Evolutionary conservation across 2,888 invertebrate genomes (phyloP).

Genomic region (Cerastis leucographa): DNA sequence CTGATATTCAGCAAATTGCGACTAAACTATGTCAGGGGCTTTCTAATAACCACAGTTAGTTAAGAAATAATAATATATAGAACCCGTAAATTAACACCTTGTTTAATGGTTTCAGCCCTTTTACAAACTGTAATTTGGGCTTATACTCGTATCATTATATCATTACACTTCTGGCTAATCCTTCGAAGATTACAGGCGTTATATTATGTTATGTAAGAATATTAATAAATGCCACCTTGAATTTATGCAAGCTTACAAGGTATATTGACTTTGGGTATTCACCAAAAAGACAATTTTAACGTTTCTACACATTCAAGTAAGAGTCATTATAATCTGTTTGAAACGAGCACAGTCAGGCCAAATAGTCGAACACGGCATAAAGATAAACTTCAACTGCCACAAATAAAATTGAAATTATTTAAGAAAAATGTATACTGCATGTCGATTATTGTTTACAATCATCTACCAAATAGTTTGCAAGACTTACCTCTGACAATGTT

Average conservation of each 20-base stretch:
- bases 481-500: too few relatives aligned
- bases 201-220: background rate
- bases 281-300: background rate
- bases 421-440: too few relatives aligned
- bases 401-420: too few relatives aligned
- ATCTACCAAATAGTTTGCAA: too few relatives aligned
- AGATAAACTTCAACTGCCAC: too few relatives aligned
- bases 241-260: background rate
- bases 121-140: background rate
- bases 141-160: too few relatives aligned
- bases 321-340: too few relatives aligned
- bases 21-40: background rate
- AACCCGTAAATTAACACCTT: background rate
- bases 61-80: conserved; percentile 11
- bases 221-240: background rate
- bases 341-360: too few relatives aligned
- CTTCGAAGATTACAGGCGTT: background rate
- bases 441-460: too few relatives aligned
- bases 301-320: background rate
- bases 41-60: background rate
- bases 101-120: background rate
- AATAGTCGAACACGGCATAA: too few relatives aligned
- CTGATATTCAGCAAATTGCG: background rate
- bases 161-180: background rate
- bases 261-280: background rate